Evolutionary conservation across 2,113 vertebrate genomes (phyloP).

Genomic region (Callopanchax toddi): DNA sequence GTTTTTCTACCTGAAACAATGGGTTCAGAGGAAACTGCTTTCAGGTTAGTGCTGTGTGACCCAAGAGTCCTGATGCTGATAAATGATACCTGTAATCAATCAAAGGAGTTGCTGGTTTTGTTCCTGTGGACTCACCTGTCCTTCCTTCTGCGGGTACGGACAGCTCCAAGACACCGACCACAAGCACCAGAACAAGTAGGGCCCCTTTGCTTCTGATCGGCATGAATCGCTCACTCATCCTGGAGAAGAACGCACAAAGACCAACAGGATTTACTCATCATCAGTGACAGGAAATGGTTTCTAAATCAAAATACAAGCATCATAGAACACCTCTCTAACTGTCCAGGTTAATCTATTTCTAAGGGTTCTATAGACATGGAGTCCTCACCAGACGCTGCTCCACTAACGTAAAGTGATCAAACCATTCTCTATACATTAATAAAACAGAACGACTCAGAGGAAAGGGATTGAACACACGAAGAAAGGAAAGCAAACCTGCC

Average conservation of each 20-base stretch:
- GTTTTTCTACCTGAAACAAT: too few relatives aligned
- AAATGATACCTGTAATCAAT: background rate
- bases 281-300: too few relatives aligned
- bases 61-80: background rate
- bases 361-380: too few relatives aligned
- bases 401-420: too few relatives aligned
- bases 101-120: background rate
- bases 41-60: background rate
- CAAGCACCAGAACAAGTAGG: slow-evolving; percentile 91
- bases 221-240: slow-evolving; percentile 93
- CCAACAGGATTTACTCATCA: background rate
- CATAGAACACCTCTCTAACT: too few relatives aligned
- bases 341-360: too few relatives aligned
- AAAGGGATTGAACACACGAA: too few relatives aligned
- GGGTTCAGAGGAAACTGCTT: background rate
- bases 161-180: slow-evolving; percentile 90
- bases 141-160: slow-evolving; percentile 84
- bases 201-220: slow-evolving; percentile 89
- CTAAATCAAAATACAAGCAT: too few relatives aligned
- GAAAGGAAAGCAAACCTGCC: too few relatives aligned
- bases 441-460: too few relatives aligned
- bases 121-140: slow-evolving; percentile 83
- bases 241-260: slow-evolving; percentile 60
- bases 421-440: too few relatives aligned
- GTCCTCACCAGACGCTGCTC: too few relatives aligned